A percentile compares a stretch with the other conserved stretches of the same genome.
Conservation (phyloP, 2,113 vertebrate genomes). For the Daboia siamensis region DNA sequence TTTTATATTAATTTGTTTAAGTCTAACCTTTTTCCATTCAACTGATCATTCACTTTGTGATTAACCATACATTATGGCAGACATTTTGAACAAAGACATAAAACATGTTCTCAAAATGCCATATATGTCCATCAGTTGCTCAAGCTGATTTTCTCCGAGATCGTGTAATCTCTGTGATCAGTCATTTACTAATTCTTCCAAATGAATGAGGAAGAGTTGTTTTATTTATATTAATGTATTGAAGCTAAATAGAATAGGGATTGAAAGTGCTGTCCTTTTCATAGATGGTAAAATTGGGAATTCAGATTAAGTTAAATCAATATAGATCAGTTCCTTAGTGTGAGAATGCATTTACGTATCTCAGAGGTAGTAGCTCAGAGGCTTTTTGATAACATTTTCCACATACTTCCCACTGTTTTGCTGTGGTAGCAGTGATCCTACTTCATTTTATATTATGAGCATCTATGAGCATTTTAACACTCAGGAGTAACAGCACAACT, state of each 20-base stretch:
- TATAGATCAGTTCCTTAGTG: not conserved
- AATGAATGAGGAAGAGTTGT: not conserved
- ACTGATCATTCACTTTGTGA: not conserved
- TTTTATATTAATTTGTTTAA: not conserved
- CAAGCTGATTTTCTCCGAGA: not conserved
- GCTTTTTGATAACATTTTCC: not conserved
- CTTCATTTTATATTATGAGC: not conserved
- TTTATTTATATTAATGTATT: not conserved
- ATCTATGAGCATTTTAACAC: not conserved
- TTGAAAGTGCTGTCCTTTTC: not conserved
- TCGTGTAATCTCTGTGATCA: not conserved
- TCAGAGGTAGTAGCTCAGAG: not conserved
- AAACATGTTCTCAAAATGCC: not conserved
- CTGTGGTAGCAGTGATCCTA: not conserved
- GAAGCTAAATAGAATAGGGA: not conserved
- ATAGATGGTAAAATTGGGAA: not conserved
- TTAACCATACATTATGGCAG: not conserved
- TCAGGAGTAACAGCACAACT: not conserved
- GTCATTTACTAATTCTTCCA: not conserved
- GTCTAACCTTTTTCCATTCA: not conserved
- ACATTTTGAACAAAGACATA: not conserved
- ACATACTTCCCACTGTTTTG: not conserved
- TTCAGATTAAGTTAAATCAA: not conserved
- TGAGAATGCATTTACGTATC: not conserved
- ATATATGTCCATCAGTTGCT: not conserved